These are phyloP conservation scores for Magallana angulata DNA, from an alignment of 1,140 invertebrate species.

Conservation along the genomic window DNA sequence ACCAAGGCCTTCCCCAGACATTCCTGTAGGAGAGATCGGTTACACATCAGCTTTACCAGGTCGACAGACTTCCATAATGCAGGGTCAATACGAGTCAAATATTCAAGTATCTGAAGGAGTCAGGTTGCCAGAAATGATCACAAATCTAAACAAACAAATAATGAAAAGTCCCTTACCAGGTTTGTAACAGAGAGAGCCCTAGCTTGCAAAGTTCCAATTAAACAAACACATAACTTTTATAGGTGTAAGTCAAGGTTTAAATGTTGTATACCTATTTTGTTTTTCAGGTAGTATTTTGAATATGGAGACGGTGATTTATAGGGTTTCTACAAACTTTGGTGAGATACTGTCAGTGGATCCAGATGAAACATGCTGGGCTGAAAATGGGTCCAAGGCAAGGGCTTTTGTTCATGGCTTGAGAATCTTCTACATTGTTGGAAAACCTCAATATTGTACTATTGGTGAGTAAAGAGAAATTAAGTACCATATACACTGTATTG, in stretches of 20 bases:
- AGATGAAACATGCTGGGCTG: conserved; percentile 58
- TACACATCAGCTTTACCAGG: conserved; percentile 66
- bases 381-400: conserved; percentile 48
- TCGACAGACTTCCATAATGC: conserved; percentile 10
- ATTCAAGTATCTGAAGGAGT: background rate
- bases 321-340: conserved; percentile 41
- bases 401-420: conserved; percentile 56
- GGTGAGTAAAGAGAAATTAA: conserved; percentile 47
- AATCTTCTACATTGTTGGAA: conserved; percentile 61
- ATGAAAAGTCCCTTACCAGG: conserved; percentile 62
- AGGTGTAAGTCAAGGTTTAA: background rate
- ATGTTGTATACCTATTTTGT: background rate
- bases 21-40: conserved; percentile 59
- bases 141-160: conserved; percentile 63
- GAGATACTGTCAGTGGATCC: conserved; percentile 39
- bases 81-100: background rate
- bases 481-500: background rate
- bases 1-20: conserved; percentile 47
- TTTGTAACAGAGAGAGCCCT: conserved; percentile 7
- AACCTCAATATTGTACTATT: conserved; percentile 59
- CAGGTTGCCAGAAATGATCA: conserved; percentile 42
- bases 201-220: background rate
- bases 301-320: conserved; percentile 58
- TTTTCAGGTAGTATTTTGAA: conserved; percentile 58
- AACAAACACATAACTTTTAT: background rate